Conservation (phyloP, 2,113 vertebrate species). For the Indri indri region DNA sequence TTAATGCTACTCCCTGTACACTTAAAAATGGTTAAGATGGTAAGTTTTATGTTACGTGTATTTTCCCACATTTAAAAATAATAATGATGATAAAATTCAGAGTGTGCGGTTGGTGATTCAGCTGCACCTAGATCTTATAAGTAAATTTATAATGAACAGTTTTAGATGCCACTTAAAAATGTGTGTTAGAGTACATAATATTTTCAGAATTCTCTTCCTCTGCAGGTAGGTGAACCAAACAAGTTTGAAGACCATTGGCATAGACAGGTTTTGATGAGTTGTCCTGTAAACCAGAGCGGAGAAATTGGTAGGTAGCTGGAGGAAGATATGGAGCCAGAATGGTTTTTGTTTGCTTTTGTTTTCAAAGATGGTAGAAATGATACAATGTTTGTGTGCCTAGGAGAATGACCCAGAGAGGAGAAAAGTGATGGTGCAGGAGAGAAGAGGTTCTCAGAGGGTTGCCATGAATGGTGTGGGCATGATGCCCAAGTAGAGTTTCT, state of each 20-base stretch:
- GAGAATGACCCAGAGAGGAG: not conserved
- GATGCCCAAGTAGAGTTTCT: not conserved
- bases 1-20: not conserved
- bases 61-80: not conserved
- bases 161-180: conserved; percentile 11
- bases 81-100: not conserved
- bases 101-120: not conserved
- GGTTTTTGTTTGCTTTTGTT: not conserved
- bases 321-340: not conserved
- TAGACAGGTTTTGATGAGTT: not conserved
- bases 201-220: not conserved
- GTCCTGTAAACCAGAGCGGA: not conserved
- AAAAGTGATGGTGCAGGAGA: no score
- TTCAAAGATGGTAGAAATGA: not conserved
- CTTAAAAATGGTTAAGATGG: not conserved
- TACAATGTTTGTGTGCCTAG: not conserved
- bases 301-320: not conserved
- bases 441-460: not conserved
- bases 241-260: not conserved
- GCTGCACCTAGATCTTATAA: not conserved
- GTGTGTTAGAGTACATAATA: not conserved
- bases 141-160: not conserved
- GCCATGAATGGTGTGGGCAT: not conserved
- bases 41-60: not conserved
- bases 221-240: not conserved